Conservation (phyloP, 2,888 invertebrate species). For the Cheiracanthium punctorium region DNA sequence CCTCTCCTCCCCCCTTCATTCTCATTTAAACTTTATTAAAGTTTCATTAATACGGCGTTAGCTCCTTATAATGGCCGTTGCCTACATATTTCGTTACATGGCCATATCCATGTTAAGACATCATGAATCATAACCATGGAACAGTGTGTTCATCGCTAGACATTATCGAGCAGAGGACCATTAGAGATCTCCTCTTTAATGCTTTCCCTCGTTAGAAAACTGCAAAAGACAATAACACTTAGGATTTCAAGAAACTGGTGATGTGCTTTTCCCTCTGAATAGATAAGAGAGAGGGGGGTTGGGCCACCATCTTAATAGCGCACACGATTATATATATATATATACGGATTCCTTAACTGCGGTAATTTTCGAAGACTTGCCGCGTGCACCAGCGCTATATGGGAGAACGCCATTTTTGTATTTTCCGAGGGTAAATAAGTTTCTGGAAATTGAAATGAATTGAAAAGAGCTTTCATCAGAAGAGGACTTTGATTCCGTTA, state of each 20-base stretch:
- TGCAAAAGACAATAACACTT: slow-evolving; percentile 17
- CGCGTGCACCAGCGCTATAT: too few species aligned
- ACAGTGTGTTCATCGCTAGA: slow-evolving; percentile 34
- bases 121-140: slow-evolving; percentile 57
- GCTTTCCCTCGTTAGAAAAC: slow-evolving; percentile 6
- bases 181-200: slow-evolving; percentile 37
- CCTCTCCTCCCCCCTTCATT: too few species aligned
- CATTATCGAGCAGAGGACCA: slow-evolving; percentile 53
- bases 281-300: slow-evolving; percentile 30
- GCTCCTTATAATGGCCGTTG: not conserved
- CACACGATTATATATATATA: too few species aligned
- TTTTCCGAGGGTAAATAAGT: not conserved
- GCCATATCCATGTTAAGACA: slow-evolving; percentile 52
- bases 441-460: slow-evolving; percentile 3
- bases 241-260: slow-evolving; percentile 14
- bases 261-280: not conserved
- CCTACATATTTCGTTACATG: slow-evolving; percentile 33
- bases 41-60: slow-evolving; percentile 56
- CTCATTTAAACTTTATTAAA: slow-evolving; percentile 13
- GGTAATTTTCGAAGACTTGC: slow-evolving; percentile 23
- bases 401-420: slow-evolving; percentile 5
- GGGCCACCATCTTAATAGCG: slow-evolving; percentile 24
- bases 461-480: not conserved
- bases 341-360: slow-evolving; percentile 48
- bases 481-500: not conserved